phyloP scores from a whole-genome alignment of 2,888 invertebrate species.

The Lasioglossum morio region DNA sequence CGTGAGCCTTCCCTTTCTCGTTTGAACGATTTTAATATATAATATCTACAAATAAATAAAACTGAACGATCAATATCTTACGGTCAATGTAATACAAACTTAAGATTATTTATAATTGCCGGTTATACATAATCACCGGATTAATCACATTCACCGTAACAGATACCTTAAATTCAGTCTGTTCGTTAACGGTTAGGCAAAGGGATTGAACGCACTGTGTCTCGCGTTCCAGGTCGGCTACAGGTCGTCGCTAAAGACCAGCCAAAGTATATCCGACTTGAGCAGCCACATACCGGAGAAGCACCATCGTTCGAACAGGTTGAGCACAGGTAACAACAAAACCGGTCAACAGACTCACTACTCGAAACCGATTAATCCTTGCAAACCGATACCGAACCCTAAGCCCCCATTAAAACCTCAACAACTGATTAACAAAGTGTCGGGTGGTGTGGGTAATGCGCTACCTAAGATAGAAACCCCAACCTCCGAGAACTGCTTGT shows the following conservation, averaged over 20 bases:
- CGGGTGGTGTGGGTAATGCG: constrained; percentile 78
- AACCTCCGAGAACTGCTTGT: constrained; percentile 74
- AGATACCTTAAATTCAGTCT: too few relatives aligned
- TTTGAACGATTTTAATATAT: neutral
- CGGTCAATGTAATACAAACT: too few relatives aligned
- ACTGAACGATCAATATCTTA: too few relatives aligned
- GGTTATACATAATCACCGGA: too few relatives aligned
- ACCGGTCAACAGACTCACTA: constrained; percentile 78
- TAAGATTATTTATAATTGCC: too few relatives aligned
- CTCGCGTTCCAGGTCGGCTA: constrained; percentile 88
- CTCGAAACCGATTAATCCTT: constrained; percentile 80
- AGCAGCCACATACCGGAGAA: constrained; percentile 88
- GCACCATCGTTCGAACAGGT: constrained; percentile 79
- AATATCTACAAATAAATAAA: too few relatives aligned
- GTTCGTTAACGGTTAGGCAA: neutral
- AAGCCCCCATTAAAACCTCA: constrained; percentile 78
- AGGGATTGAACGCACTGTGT: neutral
- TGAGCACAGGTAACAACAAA: constrained; percentile 81
- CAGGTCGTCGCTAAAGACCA: constrained; percentile 92
- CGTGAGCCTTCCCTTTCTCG: constrained; percentile 86
- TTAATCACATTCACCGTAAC: too few relatives aligned
- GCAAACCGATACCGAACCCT: constrained; percentile 79
- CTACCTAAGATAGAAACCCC: constrained; percentile 75
- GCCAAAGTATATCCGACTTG: constrained; percentile 94
- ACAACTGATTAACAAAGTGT: constrained; percentile 78